Conservation (phyloP, 2,888 invertebrate genomes). For the Entomobrya proxima region DNA sequence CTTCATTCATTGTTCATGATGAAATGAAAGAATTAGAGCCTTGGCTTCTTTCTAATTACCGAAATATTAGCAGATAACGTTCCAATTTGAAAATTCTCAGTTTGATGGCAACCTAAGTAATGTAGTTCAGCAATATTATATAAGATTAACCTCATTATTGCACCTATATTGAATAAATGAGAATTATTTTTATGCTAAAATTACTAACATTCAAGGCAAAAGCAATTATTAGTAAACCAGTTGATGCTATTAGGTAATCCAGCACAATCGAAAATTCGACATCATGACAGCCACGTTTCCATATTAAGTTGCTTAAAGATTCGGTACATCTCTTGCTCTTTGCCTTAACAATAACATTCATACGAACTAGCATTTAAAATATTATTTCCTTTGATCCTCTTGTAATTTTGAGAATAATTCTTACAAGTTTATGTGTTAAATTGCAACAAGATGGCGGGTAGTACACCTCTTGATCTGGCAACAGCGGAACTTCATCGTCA, state of each 20-base stretch:
- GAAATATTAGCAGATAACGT: slow-evolving; percentile 47
- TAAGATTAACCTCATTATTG: background rate
- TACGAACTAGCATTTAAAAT: no score
- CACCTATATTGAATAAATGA: no score
- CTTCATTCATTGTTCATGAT: background rate
- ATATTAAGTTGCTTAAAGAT: background rate
- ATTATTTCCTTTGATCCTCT: no score
- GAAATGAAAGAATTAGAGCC: background rate
- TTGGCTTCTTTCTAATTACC: no score
- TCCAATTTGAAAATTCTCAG: slow-evolving; percentile 46
- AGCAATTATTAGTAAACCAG: slow-evolving; percentile 6
- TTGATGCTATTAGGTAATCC: slow-evolving; percentile 17
- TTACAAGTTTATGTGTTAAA: background rate
- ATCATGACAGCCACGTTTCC: slow-evolving; percentile 46
- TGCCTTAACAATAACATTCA: no score
- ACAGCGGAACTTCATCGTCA: background rate
- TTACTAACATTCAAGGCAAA: slow-evolving; percentile 39
- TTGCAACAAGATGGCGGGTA: slow-evolving; percentile 49
- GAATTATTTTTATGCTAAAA: no score
- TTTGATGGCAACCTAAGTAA: slow-evolving; percentile 27
- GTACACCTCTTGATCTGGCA: background rate
- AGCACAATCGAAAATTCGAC: slow-evolving; percentile 29
- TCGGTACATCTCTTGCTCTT: background rate
- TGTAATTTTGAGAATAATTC: background rate
- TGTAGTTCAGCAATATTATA: background rate